These are phyloP conservation scores for Epirrita christyi DNA, from an alignment of 2,888 invertebrate species.

Conservation along the genomic window DNA sequence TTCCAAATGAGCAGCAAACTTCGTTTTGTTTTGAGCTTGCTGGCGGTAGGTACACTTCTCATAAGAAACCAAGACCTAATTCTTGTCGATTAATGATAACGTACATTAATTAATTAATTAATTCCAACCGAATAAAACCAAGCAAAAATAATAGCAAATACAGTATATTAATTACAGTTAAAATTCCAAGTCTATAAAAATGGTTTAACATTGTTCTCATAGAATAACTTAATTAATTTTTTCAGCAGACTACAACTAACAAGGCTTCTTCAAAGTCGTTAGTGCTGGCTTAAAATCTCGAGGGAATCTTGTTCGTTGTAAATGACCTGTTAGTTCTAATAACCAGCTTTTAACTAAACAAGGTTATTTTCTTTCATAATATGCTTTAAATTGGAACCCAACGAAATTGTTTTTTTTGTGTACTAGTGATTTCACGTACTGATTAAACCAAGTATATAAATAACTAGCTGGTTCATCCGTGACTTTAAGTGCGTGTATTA, in stretches of 20 bases:
- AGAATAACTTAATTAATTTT: conserved; percentile 5
- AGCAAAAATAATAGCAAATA: too few relatives aligned
- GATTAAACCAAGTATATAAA: too few relatives aligned
- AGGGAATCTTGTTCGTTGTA: conserved; percentile 5
- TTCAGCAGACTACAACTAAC: conserved; percentile 6
- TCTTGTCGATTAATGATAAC: too few relatives aligned
- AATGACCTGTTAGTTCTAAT: conserved; percentile 6
- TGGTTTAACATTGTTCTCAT: not conserved
- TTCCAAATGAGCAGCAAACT: too few relatives aligned
- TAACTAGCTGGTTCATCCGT: too few relatives aligned
- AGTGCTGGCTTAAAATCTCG: conserved; percentile 2
- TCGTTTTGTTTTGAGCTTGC: too few relatives aligned
- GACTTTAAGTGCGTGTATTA: too few relatives aligned
- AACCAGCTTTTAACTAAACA: conserved; percentile 2
- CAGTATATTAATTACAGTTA: not conserved
- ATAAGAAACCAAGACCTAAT: too few relatives aligned
- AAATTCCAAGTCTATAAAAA: not conserved
- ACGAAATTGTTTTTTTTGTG: not conserved
- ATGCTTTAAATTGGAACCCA: not conserved
- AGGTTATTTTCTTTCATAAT: conserved; percentile 2
- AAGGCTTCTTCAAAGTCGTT: conserved; percentile 10
- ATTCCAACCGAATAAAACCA: too few relatives aligned
- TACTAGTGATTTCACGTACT: too few relatives aligned
- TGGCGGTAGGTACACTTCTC: too few relatives aligned
- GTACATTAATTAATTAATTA: too few relatives aligned